Base-by-base conservation (phyloP, 1,140 invertebrate genomes). In the Drosophila lini region DNA sequence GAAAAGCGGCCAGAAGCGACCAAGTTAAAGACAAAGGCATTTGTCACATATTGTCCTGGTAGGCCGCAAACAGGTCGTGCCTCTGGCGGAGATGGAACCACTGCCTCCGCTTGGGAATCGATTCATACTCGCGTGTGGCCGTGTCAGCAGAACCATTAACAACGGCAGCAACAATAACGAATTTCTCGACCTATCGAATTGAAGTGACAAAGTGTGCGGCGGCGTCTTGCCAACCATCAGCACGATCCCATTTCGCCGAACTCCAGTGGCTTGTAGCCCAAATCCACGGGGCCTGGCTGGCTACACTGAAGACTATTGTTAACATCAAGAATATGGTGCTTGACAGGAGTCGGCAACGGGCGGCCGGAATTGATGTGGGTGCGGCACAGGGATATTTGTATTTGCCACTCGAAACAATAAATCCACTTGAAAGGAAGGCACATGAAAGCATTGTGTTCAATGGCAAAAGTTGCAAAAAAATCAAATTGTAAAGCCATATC, bases 321-420 rank as follows among this genome's bases (percentile, higher is more conserved):
- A 88, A 82, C 83, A 67, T 63, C 60, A 59, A 71, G 65, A 67
- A 80, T 78, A 80, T 88, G 82, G 83, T 83, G 65, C 31, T 15
- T 86, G 83, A 77, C 83, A 88, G 76, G 50, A 61, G 58, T 57
- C 65, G 50, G 70, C 67, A 41, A 69, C 25, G 55, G 44, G 69
- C 48, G 68, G 52, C 31, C 58, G 41, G 60, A 73, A 84, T 80
- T 71, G 76, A 83, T 84, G 73, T 76, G 73, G 45, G 47, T 52
- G 53, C 56, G 53, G 47, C 28, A 38, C 16, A 47, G 22, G 75
- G 75, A 69, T 74, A 74, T 80, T 88, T 88, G 80, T 83, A 74
- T 83, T 88, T 82, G 80, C 83, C 76, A 78, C 76, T 80, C 65
- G 84, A 83, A 88, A 88, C 83, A 88, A 88, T 88, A 88, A 88